Evolutionary conservation across 2,888 invertebrate species (phyloP).

Genomic region (Volucella bombylans): DNA sequence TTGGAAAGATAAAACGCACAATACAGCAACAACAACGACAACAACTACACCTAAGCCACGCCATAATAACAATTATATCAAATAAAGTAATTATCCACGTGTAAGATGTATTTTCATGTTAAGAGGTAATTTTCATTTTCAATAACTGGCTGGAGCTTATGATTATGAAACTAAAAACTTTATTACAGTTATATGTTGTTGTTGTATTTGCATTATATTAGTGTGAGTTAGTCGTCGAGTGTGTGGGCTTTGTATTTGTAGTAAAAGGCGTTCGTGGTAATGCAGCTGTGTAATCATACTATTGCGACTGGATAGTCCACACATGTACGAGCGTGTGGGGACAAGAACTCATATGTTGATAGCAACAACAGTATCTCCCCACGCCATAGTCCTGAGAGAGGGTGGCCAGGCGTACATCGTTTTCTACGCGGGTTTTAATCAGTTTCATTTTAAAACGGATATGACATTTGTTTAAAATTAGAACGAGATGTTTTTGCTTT

Average conservation of each 20-base stretch:
- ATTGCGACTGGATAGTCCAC: neutral
- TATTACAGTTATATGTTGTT: slow-evolving; percentile 50
- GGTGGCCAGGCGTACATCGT: slow-evolving; percentile 6
- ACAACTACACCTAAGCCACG: slow-evolving; percentile 6
- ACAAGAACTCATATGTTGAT: slow-evolving; percentile 6
- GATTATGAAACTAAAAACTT: slow-evolving; percentile 61
- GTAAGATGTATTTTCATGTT: slow-evolving; percentile 47
- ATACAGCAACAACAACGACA: slow-evolving; percentile 28
- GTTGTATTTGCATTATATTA: slow-evolving; percentile 15
- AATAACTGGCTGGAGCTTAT: slow-evolving; percentile 46
- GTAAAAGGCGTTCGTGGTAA: neutral
- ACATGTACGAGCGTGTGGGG: neutral
- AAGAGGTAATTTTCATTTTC: slow-evolving; percentile 45
- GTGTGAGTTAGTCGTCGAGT: neutral
- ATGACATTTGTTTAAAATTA: slow-evolving; percentile 31
- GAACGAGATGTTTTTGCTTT: neutral
- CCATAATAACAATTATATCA: slow-evolving; percentile 49
- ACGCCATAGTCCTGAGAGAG: neutral
- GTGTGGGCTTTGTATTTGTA: slow-evolving; percentile 6
- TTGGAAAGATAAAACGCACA: slow-evolving; percentile 23
- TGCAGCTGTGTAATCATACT: neutral
- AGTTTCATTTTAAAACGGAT: slow-evolving; percentile 34
- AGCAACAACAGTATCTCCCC: slow-evolving; percentile 3
- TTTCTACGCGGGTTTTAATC: slow-evolving; percentile 19
- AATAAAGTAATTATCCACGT: slow-evolving; percentile 67